Base-by-base conservation (phyloP, 2,113 vertebrate species). In the Tauraco erythrolophus region DNA sequence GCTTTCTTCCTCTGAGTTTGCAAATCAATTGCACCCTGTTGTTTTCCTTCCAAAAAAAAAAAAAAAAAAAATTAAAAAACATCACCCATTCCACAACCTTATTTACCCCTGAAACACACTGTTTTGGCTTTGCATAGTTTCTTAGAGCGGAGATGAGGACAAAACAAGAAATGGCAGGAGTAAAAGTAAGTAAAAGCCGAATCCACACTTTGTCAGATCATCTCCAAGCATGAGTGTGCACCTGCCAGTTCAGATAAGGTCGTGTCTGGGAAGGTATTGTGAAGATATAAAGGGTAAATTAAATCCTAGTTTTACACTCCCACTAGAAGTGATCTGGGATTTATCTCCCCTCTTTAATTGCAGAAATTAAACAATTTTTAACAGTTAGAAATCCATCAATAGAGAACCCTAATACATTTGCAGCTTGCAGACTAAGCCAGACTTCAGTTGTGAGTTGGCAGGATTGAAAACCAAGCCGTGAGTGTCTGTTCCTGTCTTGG, bases 21-120 rank as follows among this genome's bases (percentile, higher is more conserved):
- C 96, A 95, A 97, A 98, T 98, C 97, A 98, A 98, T 97, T 98
- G 98, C 97, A 97, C 97, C 48, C 94, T 95, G 74, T 84, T 94
- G 88, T 96, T 85, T 89, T 91, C 61, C 65, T 84, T 69, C n/a
- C 31, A 54, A 56, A n/a, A 82, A 66, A 81, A 41, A 43, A 89
- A 96, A 37, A 31, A 8, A 54, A 51, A 48, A 51, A n/a, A 48
- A 79, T 48, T 48, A 4, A 46, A 69, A 69, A 2, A 3, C 50
- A 65, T 61, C 83, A 93, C 51, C 90, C 53, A 41, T 72, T 70
- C 58, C 60, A 64, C 72, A 76, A 5, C 16, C 17, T 50, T 27
- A 19, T 57, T 54, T 89, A 46, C n/a, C 22, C 58, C 68, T 13
- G 11, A 71, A 78, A 81, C 16, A 3, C 25, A 8, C 6, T 4